Conservation (phyloP, 2,113 vertebrate genomes). For the Myrmecophaga tridactyla region DNA sequence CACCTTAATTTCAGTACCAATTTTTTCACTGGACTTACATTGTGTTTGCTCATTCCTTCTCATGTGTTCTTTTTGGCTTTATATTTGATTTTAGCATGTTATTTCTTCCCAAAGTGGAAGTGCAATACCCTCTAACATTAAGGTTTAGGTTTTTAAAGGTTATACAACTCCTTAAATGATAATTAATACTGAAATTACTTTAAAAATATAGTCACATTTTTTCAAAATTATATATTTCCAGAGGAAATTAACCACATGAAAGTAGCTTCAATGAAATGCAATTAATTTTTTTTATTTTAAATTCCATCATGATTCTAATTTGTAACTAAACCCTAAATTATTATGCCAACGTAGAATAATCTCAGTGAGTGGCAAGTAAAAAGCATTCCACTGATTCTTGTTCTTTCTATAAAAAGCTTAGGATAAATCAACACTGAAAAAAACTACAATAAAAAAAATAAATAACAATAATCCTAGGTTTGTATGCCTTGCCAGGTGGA, state of each 20-base stretch:
- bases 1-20: not conserved
- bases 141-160: not conserved
- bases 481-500: not conserved
- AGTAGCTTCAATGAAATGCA: not conserved
- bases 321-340: not conserved
- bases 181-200: not conserved
- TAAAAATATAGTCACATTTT: not conserved
- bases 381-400: not conserved
- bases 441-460: not conserved
- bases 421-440: not conserved
- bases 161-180: not conserved
- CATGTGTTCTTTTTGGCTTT: not conserved
- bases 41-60: not conserved
- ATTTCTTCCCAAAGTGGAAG: not conserved
- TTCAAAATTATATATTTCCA: not conserved
- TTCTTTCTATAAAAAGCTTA: not conserved
- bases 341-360: not conserved
- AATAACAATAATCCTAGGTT: not conserved
- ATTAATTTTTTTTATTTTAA: constrained; percentile 11
- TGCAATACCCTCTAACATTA: not conserved
- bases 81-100: not conserved
- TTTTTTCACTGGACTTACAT: not conserved
- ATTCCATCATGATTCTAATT: constrained; percentile 11
- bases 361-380: not conserved
- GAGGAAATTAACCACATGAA: not conserved